Evolutionary conservation across 1,140 invertebrate genomes (phyloP).

Genomic region (Orchestia grillus): DNA sequence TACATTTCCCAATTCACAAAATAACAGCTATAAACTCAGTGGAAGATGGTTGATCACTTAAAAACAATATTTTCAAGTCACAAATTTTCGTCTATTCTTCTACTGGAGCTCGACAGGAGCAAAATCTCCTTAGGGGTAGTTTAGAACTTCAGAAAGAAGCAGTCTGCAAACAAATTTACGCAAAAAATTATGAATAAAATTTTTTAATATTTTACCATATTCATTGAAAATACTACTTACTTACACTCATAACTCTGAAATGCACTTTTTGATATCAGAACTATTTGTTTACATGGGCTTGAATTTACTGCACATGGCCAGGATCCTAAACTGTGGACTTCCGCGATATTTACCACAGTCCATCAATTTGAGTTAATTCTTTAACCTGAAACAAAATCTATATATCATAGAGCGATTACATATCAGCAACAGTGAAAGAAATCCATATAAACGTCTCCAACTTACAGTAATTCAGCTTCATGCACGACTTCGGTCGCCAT

Average conservation of each 20-base stretch:
- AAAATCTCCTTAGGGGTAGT: background rate
- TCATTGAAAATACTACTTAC: background rate
- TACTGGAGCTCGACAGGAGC: too few species aligned
- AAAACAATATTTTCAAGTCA: too few species aligned
- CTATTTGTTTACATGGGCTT: slow-evolving; percentile 13
- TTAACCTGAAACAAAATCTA: background rate
- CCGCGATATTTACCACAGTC: slow-evolving; percentile 35
- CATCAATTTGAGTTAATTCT: background rate
- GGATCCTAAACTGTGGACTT: slow-evolving; percentile 51
- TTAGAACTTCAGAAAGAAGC: background rate
- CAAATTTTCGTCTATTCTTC: too few species aligned
- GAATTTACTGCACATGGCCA: slow-evolving; percentile 38
- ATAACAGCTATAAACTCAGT: too few species aligned
- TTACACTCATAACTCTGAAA: background rate
- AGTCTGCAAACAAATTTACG: background rate
- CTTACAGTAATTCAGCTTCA: slow-evolving; percentile 45
- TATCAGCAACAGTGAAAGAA: background rate
- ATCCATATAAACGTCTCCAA: background rate
- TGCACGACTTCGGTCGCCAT: slow-evolving; percentile 56
- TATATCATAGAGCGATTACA: background rate
- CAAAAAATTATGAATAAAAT: background rate
- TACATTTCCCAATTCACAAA: too few species aligned
- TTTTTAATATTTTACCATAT: background rate
- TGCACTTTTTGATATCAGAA: background rate
- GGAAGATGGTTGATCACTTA: too few species aligned